A percentile compares a stretch with the other conserved stretches of the same genome.
phyloP scores from a whole-genome alignment of 2,113 vertebrate genomes.

The Upupa epops region DNA sequence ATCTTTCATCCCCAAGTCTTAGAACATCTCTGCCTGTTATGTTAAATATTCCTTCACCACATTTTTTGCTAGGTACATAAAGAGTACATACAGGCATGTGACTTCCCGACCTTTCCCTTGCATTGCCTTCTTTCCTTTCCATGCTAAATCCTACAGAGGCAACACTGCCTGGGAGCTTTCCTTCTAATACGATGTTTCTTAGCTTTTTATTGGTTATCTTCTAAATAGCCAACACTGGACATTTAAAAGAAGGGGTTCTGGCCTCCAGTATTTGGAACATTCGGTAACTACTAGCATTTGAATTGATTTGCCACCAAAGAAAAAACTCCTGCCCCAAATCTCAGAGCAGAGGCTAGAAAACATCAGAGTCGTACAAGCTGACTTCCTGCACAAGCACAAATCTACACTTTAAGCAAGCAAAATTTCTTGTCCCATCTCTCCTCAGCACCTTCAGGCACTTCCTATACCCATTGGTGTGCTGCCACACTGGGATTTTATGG shows the following conservation, averaged over 20 bases:
- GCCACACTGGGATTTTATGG: background rate
- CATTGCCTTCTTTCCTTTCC: background rate
- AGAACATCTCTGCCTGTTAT: background rate
- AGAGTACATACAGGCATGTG: accelerated
- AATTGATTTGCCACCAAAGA: background rate
- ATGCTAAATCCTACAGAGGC: background rate
- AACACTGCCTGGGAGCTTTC: background rate
- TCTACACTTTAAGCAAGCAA: background rate
- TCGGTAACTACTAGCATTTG: too few relatives aligned
- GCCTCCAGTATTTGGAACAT: background rate
- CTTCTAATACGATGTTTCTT: background rate
- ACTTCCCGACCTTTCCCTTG: background rate
- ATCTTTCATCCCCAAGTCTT: background rate
- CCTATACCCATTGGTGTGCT: background rate
- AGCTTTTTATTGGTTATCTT: background rate
- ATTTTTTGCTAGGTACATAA: background rate
- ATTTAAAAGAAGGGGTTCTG: background rate
- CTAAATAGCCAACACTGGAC: background rate
- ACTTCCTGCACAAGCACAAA: background rate
- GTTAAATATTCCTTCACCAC: background rate
- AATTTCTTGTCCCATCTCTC: too few relatives aligned
- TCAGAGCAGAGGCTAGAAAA: background rate
- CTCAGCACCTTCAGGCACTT: background rate
- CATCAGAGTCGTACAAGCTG: background rate
- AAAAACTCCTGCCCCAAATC: background rate